Evolutionary conservation across 2,888 invertebrate genomes (phyloP).

Genomic region (Elysia crispata): DNA sequence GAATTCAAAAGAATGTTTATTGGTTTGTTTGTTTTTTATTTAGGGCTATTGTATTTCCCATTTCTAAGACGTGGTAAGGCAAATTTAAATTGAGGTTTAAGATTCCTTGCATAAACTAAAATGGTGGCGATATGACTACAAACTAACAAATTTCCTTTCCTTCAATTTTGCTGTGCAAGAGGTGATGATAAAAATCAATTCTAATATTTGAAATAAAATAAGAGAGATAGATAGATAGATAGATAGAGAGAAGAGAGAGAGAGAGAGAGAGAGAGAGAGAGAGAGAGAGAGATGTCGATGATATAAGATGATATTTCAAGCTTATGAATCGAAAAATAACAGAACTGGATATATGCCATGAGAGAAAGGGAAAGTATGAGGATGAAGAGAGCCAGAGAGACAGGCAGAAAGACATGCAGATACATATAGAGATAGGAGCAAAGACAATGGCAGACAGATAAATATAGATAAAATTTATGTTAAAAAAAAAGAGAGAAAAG

Average conservation of each 20-base stretch:
- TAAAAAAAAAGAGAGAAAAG: constrained; percentile 16
- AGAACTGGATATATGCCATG: no score
- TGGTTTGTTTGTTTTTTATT: no score
- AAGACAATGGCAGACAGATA: neutral
- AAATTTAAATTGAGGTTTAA: no score
- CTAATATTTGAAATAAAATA: neutral
- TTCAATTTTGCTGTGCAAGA: no score
- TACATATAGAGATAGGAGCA: neutral
- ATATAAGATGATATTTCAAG: neutral
- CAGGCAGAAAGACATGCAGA: constrained; percentile 14
- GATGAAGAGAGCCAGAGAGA: constrained; percentile 16
- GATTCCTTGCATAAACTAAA: no score
- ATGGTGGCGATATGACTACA: no score
- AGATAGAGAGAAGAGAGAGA: neutral
- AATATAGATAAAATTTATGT: no score
- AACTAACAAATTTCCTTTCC: no score
- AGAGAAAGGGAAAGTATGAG: neutral
- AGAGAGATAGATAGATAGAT: neutral
- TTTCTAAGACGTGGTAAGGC: no score
- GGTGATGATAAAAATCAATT: neutral
- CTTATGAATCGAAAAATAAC: neutral
- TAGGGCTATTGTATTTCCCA: no score
- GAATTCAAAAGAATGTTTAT: no score
- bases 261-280: neutral
- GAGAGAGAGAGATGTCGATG: constrained; percentile 7